Percentiles rank a stretch among this genome's conserved stretches.
phyloP scores from a whole-genome alignment of 2,797 vertebrate species.

The Coregonus ussuriensis region DNA sequence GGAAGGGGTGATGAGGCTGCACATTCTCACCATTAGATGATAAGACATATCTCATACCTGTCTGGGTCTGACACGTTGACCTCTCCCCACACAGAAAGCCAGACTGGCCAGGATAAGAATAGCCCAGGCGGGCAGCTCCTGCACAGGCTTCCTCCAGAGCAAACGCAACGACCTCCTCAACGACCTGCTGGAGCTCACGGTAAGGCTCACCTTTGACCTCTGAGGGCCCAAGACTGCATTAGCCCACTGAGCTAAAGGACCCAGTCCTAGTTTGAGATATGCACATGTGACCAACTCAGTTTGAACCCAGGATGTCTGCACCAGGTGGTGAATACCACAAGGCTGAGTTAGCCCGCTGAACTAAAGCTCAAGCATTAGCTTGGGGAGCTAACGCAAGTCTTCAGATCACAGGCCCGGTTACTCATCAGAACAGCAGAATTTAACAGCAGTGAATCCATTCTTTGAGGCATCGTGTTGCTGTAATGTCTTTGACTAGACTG shows the following conservation, averaged over 20 bases:
- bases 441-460: neutral
- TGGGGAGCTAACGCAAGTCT: too few species aligned
- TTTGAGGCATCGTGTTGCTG: neutral
- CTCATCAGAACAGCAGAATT: too few species aligned
- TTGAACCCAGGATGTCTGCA: too few species aligned
- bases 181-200: conserved; percentile 90
- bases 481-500: neutral
- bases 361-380: too few species aligned
- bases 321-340: too few species aligned
- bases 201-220: conserved; percentile 51
- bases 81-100: conserved; percentile 84
- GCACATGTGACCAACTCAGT: too few species aligned
- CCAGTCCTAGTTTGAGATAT: neutral
- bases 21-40: neutral
- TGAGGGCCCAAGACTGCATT: neutral
- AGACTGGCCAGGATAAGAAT: conserved; percentile 90
- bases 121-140: conserved; percentile 88
- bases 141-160: conserved; percentile 88
- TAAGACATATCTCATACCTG: conserved; percentile 41
- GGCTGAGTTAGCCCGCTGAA: too few species aligned
- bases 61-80: conserved; percentile 54
- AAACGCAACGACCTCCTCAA: conserved; percentile 91
- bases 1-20: conserved; percentile 33
- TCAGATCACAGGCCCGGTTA: too few species aligned
- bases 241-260: neutral